phyloP scores from a whole-genome alignment of 2,797 vertebrate species.

The Gymnothorax javanicus region DNA sequence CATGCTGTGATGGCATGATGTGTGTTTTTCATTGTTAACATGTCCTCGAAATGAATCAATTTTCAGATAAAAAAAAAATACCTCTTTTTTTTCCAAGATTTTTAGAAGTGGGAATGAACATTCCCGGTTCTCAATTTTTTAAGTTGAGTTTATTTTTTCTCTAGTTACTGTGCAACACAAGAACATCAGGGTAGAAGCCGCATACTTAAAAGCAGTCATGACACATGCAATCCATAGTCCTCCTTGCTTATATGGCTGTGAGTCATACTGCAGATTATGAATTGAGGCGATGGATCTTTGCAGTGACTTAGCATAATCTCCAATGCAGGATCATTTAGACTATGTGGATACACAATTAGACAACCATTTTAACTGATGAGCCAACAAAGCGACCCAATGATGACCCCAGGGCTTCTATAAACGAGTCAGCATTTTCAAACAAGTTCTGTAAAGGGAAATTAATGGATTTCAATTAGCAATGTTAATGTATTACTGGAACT shows the following conservation, averaged over 20 bases:
- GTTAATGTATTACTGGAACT: slow-evolving; percentile 18
- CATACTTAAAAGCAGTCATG: not conserved
- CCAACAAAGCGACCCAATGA: slow-evolving; percentile 15
- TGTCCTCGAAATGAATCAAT: no score
- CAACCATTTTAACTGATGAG: slow-evolving; percentile 26
- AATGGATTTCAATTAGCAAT: slow-evolving; percentile 33
- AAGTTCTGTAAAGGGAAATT: slow-evolving; percentile 11
- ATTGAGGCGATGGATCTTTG: slow-evolving; percentile 10
- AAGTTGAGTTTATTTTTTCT: no score
- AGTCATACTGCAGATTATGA: not conserved
- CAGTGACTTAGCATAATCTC: not conserved
- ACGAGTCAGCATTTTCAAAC: slow-evolving; percentile 8
- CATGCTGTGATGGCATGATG: no score
- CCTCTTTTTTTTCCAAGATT: no score
- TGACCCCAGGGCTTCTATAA: slow-evolving; percentile 21
- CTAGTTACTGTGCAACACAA: not conserved
- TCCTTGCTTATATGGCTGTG: not conserved
- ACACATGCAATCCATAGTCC: not conserved
- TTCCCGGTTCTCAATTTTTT: no score
- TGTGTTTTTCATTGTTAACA: no score
- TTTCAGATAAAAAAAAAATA: no score
- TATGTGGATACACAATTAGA: slow-evolving; percentile 27
- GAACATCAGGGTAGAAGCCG: slow-evolving; percentile 9
- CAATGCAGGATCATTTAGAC: slow-evolving; percentile 25
- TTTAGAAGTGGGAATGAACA: no score